Evolutionary conservation across 2,113 vertebrate genomes (phyloP), one percentile per base, ranked within the genome.

Genomic region (Cebidichthys violaceus): DNA sequence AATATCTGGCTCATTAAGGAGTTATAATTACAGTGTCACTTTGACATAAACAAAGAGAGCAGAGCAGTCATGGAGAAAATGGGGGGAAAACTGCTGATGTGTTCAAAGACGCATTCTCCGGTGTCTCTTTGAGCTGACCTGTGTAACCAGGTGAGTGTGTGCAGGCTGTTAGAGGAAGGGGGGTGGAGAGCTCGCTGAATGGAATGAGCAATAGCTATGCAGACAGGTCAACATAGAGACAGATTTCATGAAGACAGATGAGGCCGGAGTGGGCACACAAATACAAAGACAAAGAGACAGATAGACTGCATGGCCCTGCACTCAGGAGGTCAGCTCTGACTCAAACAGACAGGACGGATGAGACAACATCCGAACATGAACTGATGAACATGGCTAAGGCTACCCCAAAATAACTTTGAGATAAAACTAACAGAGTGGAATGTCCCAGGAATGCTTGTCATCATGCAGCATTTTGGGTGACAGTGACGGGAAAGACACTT

Each of bases 181-280:
- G 79, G 79, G 24, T 10, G 27, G 50, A 43, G 55, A 45, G 22
- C 55, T 47, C 6, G 50, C 18, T 86, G 75, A 88, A 73, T 79
- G 47, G 79, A 84, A 83, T 88, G 86, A 92, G 83, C 86, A 62
- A 91, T 85, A 89, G 85, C 70, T 67, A 70, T 86, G 86, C 75
- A 88, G 92, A 88, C 89, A 77, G 82, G 81, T 90, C 90, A 91
- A 84, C 13, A 54, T 55, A 85, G 79, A 90, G 84, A 68, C 65
- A 61, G 70, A 74, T 35, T 79, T 90, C 84, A 90, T 70, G 89
- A 86, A 94, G 92, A 95, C 91, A 88, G 90, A 94, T 90, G 82
- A 85, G 90, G 82, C 69, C 62, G n/a, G 82, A 86, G 86, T 62
- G 76, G 85, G 79, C 78, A 61, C 67, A 75, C 83, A 91, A 86